Conservation (phyloP, 1,140 invertebrate species). For the Melitaea cinxia region DNA sequence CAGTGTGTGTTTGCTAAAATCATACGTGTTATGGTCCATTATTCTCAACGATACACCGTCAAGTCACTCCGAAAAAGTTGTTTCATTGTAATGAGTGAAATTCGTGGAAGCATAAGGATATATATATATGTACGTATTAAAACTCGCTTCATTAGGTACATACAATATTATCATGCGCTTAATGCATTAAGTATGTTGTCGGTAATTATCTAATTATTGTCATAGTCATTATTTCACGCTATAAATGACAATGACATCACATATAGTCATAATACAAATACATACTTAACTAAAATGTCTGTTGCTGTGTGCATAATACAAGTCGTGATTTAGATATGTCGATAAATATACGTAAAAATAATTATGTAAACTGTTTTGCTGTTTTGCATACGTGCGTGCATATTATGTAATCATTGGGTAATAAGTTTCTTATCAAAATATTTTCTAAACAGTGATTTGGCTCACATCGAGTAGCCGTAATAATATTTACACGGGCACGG, state of each 20-base stretch:
- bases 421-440: neutral
- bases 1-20: constrained; percentile 5
- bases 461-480: neutral
- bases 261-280: no score
- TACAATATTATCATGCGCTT: no score
- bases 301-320: no score
- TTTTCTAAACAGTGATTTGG: constrained; percentile 5
- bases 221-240: no score
- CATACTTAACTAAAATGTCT: no score
- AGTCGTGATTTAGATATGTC: no score
- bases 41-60: neutral
- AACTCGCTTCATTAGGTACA: constrained; percentile 1
- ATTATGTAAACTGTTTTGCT: no score
- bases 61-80: neutral
- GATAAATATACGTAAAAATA: no score
- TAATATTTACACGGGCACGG: constrained; percentile 8
- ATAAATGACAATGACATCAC: no score
- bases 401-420: neutral
- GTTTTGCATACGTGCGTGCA: no score
- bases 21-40: neutral
- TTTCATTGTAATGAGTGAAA: neutral
- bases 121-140: constrained; percentile 9
- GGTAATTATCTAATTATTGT: no score
- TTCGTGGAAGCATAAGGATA: neutral
- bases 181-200: no score